Evolutionary conservation across 2,113 vertebrate genomes (phyloP).

Genomic region (Anser brachyrhynchus): DNA sequence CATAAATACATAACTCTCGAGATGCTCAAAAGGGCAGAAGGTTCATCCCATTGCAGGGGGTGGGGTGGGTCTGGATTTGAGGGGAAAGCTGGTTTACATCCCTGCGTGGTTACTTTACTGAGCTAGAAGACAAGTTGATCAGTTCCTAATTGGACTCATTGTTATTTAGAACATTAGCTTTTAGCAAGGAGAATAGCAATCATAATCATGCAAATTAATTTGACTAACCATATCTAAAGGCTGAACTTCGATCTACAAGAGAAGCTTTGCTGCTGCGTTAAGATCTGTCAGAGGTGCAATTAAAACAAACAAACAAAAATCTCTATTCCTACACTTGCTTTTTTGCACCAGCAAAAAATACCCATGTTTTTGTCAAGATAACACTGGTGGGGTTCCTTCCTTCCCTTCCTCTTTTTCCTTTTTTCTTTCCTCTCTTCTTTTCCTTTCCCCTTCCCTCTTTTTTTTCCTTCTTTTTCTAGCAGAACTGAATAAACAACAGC

Average conservation of each 20-base stretch:
- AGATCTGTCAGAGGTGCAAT: background rate
- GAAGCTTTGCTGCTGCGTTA: background rate
- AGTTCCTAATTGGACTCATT: background rate
- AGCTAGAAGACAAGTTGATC: background rate
- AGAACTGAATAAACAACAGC: background rate
- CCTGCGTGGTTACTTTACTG: background rate
- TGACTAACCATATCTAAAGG: background rate
- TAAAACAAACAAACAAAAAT: background rate
- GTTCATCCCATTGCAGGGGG: background rate
- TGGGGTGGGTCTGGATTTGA: background rate
- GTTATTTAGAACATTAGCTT: background rate
- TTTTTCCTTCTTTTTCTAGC: background rate
- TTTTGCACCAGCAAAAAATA: background rate
- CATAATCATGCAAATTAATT: conserved; percentile 30
- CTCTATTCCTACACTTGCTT: background rate
- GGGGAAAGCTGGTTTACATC: background rate
- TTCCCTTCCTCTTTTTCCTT: background rate
- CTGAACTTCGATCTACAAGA: background rate
- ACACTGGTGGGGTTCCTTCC: background rate
- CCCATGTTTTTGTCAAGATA: background rate
- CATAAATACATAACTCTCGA: background rate
- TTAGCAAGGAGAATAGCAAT: background rate
- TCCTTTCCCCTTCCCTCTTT: no score
- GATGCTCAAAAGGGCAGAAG: background rate
- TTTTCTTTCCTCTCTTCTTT: background rate